Base-by-base conservation (phyloP, 1,140 invertebrate genomes). In the Drosophila bifasciata region DNA sequence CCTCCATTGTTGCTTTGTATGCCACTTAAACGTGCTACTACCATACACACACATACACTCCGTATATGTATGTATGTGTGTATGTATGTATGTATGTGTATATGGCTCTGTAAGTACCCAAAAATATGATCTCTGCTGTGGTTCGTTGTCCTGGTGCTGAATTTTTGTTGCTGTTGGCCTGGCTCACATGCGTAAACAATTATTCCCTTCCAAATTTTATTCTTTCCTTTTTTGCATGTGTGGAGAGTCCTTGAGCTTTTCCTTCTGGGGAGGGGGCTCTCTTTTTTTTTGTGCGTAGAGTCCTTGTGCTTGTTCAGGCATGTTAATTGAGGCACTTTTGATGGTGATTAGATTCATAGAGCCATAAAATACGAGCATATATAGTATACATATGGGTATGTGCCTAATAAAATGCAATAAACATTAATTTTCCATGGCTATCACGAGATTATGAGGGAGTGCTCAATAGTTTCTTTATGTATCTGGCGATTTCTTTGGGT, bases 291-390 rank as follows among this genome's bases (percentile, higher is more conserved):
- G 4, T 44, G 17, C 49, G 59, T 17, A 53, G 63, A 15, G 32
- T 58, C 15, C 28, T 43, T 41, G 52, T 76, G 80, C 50, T 76
- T 76, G 52, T 61, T 56, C 55, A 60, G 76, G 80, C 80, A 76
- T 85, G 63, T 81, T 86, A 86, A 86, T 86, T 88, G 61, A 71
- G 69, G 73, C 76, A 78, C 72, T 81, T 85, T 75, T 71, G 61
- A 80, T 62, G 68, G 36, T 77, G 78, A 81, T 81, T 81, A 83
- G 57, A 58, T 46, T 36, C 32, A 36, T 36, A 19, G 43, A 41
- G 43, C 52, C 19, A 76, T 80, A 62, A 60, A 58, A 55, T 57
- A 61, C 43, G 39, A 58, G 56, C 58, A 43, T 48, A 21, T 3
- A 21, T 52, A 76, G 56, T 61, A 43, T 48, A 21, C 19, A 21